Percentiles rank a stretch among this genome's conserved stretches.
phyloP scores from a whole-genome alignment of 2,888 invertebrate genomes.

The Meiosimyza platycephala region DNA sequence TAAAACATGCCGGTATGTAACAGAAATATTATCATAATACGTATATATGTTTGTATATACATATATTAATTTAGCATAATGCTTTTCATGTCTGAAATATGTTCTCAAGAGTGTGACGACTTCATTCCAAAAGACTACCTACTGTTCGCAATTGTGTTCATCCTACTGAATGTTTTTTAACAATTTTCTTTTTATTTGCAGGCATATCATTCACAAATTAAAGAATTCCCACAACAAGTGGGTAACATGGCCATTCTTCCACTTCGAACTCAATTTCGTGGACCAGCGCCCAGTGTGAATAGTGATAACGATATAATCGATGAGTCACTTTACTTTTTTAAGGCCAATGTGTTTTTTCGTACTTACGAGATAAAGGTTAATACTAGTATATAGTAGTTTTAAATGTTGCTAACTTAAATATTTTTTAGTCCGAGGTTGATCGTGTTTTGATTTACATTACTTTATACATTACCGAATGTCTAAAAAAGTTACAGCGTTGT shows the following conservation, averaged over 20 bases:
- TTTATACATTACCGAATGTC: constrained; percentile 96
- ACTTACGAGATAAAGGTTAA: constrained; percentile 97
- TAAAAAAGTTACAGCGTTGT: constrained; percentile 94
- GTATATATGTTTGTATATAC: too few relatives aligned
- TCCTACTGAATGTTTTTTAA: background rate
- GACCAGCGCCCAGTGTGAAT: constrained; percentile 85
- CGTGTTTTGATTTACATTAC: constrained; percentile 97
- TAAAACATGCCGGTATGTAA: too few relatives aligned
- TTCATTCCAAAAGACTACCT: background rate
- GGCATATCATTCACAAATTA: constrained; percentile 96
- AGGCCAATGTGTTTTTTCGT: constrained; percentile 98
- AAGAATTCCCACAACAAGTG: constrained; percentile 77
- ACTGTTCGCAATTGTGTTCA: background rate
- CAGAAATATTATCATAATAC: too few relatives aligned
- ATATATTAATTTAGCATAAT: too few relatives aligned
- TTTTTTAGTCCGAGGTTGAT: constrained; percentile 90
- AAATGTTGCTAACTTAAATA: background rate
- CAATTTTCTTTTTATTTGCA: constrained; percentile 59
- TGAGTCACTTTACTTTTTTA: constrained; percentile 96
- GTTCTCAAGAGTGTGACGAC: background rate
- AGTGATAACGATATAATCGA: constrained; percentile 93
- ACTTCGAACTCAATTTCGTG: constrained; percentile 88
- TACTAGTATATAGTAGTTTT: background rate
- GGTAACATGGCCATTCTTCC: constrained; percentile 96
- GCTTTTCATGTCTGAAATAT: too few relatives aligned